These are phyloP conservation scores for Onychostoma macrolepis DNA, from an alignment of 2,113 vertebrate species.

Conservation along the genomic window DNA sequence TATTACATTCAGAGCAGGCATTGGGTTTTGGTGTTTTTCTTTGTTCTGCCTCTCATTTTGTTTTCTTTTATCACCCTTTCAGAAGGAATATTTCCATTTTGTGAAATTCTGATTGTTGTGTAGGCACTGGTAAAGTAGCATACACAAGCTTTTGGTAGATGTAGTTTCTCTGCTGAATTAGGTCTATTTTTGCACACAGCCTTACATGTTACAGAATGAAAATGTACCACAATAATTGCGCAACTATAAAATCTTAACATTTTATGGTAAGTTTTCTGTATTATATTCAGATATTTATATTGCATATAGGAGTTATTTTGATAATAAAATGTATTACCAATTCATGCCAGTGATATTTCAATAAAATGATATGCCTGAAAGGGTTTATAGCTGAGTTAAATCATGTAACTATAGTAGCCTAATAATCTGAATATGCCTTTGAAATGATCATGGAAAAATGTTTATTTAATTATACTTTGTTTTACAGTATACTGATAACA, in stretches of 20 bases:
- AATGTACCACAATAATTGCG: no score
- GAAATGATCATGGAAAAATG: background rate
- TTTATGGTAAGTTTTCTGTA: no score
- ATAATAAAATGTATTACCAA: no score
- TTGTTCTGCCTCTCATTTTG: background rate
- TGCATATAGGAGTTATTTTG: background rate
- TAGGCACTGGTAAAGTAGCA: background rate
- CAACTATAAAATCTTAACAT: no score
- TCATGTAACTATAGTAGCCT: background rate
- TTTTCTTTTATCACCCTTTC: background rate
- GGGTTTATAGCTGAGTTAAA: background rate
- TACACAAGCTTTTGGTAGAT: background rate
- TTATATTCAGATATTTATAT: background rate
- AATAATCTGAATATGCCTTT: background rate
- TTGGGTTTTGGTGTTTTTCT: background rate
- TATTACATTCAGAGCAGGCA: background rate
- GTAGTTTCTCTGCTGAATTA: background rate
- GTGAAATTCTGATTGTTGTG: background rate
- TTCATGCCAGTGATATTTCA: no score
- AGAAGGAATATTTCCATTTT: slow-evolving; percentile 4
- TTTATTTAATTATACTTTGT: background rate
- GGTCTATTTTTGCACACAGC: background rate
- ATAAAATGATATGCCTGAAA: background rate
- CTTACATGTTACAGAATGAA: no score
- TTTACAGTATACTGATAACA: background rate